phyloP scores from a whole-genome alignment of 2,113 vertebrate species.

The Carlito syrichta region DNA sequence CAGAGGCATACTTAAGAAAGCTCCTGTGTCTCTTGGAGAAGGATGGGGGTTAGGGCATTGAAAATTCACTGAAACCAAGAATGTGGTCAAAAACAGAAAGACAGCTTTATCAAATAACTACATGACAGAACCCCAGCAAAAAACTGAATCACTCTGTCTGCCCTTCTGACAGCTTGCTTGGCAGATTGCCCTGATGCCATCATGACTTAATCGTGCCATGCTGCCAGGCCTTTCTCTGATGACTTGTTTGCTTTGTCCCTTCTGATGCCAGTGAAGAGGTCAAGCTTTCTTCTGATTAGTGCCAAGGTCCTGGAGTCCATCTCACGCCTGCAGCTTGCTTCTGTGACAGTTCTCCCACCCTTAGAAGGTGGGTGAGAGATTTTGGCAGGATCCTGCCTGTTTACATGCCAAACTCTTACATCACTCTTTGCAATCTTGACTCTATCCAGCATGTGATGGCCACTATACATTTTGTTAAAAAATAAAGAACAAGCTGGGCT shows the following conservation, averaged over 20 bases:
- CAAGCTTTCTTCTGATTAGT: constrained; percentile 46
- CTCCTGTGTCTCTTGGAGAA: not conserved
- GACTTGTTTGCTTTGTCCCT: constrained; percentile 65
- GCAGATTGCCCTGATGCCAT: constrained; percentile 45
- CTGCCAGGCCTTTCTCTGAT: not conserved
- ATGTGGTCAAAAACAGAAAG: not conserved
- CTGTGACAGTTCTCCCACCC: not conserved
- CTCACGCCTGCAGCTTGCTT: not conserved
- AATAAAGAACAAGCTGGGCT: no score
- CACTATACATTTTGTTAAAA: not conserved
- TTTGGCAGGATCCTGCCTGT: not conserved
- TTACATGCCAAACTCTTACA: constrained; percentile 23
- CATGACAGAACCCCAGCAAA: constrained; percentile 2
- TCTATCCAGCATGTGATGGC: not conserved
- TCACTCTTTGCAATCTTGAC: not conserved
- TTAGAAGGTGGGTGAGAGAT: not conserved
- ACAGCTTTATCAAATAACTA: constrained; percentile 16
- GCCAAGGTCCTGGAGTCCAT: constrained; percentile 40
- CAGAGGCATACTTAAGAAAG: not conserved
- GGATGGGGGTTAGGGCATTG: not conserved
- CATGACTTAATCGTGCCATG: constrained; percentile 58
- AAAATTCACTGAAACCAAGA: not conserved
- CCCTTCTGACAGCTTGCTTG: constrained; percentile 50
- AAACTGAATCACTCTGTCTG: not conserved
- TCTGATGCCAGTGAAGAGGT: constrained; percentile 55